Evolutionary conservation across 2,797 vertebrate species (phyloP).

Genomic region (Lepus oiostolus): DNA sequence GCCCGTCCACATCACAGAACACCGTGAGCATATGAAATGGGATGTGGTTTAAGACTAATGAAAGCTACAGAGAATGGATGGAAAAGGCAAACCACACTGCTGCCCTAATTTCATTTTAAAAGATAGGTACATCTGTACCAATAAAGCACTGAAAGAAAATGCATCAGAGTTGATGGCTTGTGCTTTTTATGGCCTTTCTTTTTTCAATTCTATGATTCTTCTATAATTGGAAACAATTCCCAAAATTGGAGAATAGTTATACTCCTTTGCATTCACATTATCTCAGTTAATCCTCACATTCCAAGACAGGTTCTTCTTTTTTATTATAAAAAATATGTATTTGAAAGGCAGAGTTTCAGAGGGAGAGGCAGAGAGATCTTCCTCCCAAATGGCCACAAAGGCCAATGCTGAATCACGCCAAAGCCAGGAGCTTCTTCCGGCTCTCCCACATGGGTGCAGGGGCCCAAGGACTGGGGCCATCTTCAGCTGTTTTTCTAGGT

Average conservation of each 20-base stretch:
- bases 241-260: neutral
- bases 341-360: too few relatives aligned
- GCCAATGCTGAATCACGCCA: too few relatives aligned
- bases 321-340: too few relatives aligned
- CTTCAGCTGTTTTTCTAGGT: too few relatives aligned
- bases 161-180: neutral
- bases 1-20: neutral
- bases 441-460: too few relatives aligned
- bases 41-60: neutral
- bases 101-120: neutral
- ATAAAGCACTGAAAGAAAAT: neutral
- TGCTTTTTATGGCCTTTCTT: constrained; percentile 24
- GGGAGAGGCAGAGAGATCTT: too few relatives aligned
- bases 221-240: neutral
- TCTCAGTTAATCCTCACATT: neutral
- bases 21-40: neutral
- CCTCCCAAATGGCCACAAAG: too few relatives aligned
- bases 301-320: neutral
- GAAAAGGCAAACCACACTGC: neutral
- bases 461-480: too few relatives aligned
- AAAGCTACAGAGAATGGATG: neutral
- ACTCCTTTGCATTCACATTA: neutral
- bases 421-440: too few relatives aligned
- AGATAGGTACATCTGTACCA: neutral
- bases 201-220: neutral